Base-by-base conservation (phyloP, 2,888 invertebrate species). In the Sisyra nigra region DNA sequence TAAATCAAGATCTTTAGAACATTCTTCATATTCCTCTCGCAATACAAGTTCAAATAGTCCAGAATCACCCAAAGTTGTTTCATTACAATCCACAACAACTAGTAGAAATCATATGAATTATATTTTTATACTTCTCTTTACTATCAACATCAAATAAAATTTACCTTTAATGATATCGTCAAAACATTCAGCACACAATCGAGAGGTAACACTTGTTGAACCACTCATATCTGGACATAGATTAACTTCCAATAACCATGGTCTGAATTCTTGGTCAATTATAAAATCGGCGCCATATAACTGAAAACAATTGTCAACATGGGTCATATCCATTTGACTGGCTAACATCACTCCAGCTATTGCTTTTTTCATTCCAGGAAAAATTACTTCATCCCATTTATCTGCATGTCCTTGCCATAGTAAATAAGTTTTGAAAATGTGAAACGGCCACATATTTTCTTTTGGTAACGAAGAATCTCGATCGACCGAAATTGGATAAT, bases 251-350 rank as follows among this genome's bases (percentile, higher is more conserved):
- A 94, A 83, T 2, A 94, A 69, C 91, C 92, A 93, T 0, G 92
- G 91, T 29, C 78, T 76, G 52, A 80, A 83, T 54, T 85, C 82
- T 45, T 89, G 84, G 37, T 85, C 82, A 45, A 94, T 65, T 84
- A 94, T 89, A 57, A 94, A 94, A 62, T 94, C 94, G 1, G 93
- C 93, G 11, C 94, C 94, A 53, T 91, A 94, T 15, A 94, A 63
- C 62, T 93, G 92, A 63, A 91, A 94, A 42, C 89, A 88, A 52
- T 88, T 87, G 53, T 74, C 71, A 40, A 80, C 63, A 33, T 83
- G 71, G 54, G 85, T 84, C 82, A 87, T 84, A 9, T 77, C 72
- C 40, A 86, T 82, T 56, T 93, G 92, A 46, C 87, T 85, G 0
- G 89, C 85, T 44, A 92, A 62, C 68, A 92, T 76, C 1, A 89